A percentile compares a stretch with the other conserved stretches of the same genome.
phyloP scores from a whole-genome alignment of 2,797 vertebrate species.

The Pogonophryne albipinna region DNA sequence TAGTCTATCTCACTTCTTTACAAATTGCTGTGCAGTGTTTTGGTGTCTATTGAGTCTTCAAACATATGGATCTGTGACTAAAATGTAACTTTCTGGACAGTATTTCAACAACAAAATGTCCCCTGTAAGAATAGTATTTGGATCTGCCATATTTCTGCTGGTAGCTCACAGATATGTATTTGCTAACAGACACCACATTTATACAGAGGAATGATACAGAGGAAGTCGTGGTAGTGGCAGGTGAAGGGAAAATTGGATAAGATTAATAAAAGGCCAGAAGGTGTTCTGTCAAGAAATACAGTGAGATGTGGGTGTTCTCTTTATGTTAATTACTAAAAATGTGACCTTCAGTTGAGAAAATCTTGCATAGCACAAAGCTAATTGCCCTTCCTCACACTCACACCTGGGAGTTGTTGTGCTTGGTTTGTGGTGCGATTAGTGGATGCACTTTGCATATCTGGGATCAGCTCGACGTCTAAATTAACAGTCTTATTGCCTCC shows the following conservation, averaged over 20 bases:
- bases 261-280: neutral
- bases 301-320: too few species aligned
- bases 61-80: neutral
- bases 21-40: neutral
- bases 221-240: neutral
- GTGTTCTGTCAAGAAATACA: too few species aligned
- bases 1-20: neutral
- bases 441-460: neutral
- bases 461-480: neutral
- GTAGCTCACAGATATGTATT: neutral
- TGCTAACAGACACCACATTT: neutral
- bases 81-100: neutral
- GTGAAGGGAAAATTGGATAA: too few species aligned
- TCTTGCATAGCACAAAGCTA: neutral
- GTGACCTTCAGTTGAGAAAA: neutral
- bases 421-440: conserved; percentile 17
- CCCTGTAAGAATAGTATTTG: neutral
- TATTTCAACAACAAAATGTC: neutral
- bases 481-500: conserved; percentile 3
- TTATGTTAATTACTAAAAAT: neutral
- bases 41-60: neutral
- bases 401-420: conserved; percentile 25
- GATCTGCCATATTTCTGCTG: neutral
- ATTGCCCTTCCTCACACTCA: conserved; percentile 18
- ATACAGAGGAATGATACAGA: neutral